Evolutionary conservation across 2,797 vertebrate genomes (phyloP).

Genomic region (Thalassophryne amazonica): DNA sequence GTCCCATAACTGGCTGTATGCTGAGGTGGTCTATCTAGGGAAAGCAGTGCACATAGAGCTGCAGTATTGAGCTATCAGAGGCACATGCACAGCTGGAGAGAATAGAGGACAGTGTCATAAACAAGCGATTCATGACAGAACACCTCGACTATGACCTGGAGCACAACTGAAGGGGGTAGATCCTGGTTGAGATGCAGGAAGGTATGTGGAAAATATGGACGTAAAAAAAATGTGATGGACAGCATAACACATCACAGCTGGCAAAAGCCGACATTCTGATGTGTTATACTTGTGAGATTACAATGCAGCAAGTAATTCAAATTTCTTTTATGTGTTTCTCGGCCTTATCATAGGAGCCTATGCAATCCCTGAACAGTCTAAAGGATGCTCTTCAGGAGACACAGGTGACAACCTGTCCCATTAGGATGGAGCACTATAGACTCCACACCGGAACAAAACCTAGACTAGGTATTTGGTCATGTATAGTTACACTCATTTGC

Average conservation of each 20-base stretch:
- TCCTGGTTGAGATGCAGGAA: conserved; percentile 57
- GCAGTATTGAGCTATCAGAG: conserved; percentile 15
- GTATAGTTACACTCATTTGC: background rate
- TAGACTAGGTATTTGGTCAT: conserved; percentile 67
- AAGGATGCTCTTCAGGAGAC: conserved; percentile 49
- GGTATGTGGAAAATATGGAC: conserved; percentile 68
- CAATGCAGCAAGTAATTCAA: background rate
- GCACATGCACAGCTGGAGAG: conserved; percentile 32
- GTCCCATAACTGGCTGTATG: conserved; percentile 4
- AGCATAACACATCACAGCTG: background rate
- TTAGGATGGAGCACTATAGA: conserved; percentile 58
- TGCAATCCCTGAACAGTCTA: conserved; percentile 40
- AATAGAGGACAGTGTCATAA: conserved; percentile 50
- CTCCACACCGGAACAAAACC: conserved; percentile 47
- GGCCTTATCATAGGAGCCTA: background rate
- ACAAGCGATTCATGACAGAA: conserved; percentile 42
- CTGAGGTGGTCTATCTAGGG: conserved; percentile 51
- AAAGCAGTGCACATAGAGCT: conserved; percentile 45
- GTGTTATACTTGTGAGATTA: background rate
- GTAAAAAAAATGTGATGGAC: background rate
- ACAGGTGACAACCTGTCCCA: conserved; percentile 58
- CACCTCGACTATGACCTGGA: conserved; percentile 55
- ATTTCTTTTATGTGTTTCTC: background rate
- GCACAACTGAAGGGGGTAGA: conserved; percentile 57
- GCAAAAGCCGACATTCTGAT: background rate